Base-by-base conservation (phyloP, 2,797 vertebrate species). In the Emys orbicularis region DNA sequence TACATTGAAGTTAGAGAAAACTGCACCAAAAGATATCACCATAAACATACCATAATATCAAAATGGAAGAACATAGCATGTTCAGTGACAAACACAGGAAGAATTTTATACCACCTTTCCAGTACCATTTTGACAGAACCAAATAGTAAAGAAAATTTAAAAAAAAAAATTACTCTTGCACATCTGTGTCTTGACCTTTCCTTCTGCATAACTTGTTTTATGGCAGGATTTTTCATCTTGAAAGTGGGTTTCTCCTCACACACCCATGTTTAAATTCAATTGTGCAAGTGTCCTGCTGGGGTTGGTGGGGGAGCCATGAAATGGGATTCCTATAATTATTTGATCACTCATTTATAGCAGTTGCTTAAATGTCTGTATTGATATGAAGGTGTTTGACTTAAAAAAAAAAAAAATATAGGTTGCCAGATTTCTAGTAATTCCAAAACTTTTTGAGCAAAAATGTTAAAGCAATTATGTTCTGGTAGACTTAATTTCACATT, bases 341-440 rank as follows among this genome's bases (percentile, higher is more conserved):
- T 99, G 98, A 99, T 98, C 98, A 99, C 98, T 99, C 98, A 98
- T 98, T 98, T 98, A 98, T 98, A 98, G 98, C 98, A 99, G 98
- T 98, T 98, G 96, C 95, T 98, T 98, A 97, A 97, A 97, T 97
- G 97, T 98, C 96, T 97, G 93, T 96, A 98, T 97, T 96, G 91
- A 97, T 97, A 97, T 97, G 90, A 97, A 76, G 91, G 95, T 98
- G 84, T 97, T 98, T 96, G 94, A 97, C 96, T 97, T 95, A 80
- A 84, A 93, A 96, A 87, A 49, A 94, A 86, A 72, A 88, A 87
- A 53, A 96, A 90, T 96, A 90, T 97, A 97, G 97, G 94, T 96
- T 98, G 96, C 96, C 98, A 98, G 97, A 97, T 97, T 97, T 94
- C 79, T 97, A 96, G 96, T 96, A 97, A 96, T 97, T 97, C 83